A percentile compares a stretch with the other conserved stretches of the same genome.
phyloP scores from a whole-genome alignment of 2,113 vertebrate species.

The Poeciliopsis prolifica region DNA sequence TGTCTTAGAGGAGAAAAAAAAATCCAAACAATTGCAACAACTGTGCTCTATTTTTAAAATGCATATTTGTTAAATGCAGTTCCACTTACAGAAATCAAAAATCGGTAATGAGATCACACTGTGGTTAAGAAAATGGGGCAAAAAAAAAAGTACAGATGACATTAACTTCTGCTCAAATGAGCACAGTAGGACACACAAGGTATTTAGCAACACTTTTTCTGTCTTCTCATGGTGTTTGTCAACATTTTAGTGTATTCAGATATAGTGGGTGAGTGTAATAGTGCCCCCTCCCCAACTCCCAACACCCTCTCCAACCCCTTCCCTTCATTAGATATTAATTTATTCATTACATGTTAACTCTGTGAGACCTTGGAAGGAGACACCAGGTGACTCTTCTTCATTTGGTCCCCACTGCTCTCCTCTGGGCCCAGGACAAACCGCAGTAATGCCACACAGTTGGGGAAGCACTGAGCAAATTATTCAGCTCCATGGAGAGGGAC shows the following conservation, averaged over 20 bases:
- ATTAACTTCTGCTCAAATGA: constrained; percentile 70
- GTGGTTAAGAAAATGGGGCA: constrained; percentile 65
- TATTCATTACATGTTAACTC: constrained; percentile 86
- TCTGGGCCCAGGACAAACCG: constrained; percentile 69
- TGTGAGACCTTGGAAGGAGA: constrained; percentile 74
- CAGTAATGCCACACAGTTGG: constrained; percentile 77
- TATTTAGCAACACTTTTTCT: constrained; percentile 69
- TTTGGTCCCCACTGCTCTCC: constrained; percentile 75
- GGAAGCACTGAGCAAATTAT: constrained; percentile 76
- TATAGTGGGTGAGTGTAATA: constrained; percentile 55
- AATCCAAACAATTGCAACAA: constrained; percentile 9
- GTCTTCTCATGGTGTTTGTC: constrained; percentile 73
- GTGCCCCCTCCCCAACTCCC: background rate
- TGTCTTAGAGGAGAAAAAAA: constrained; percentile 16
- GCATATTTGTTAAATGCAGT: constrained; percentile 1
- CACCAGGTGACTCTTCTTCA: constrained; percentile 79
- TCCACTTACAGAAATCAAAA: constrained; percentile 36
- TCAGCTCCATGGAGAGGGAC: constrained; percentile 68
- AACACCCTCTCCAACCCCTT: constrained; percentile 13
- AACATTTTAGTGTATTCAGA: constrained; percentile 57
- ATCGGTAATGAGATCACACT: constrained; percentile 59
- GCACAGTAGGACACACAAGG: constrained; percentile 59
- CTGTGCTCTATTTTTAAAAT: constrained; percentile 25
- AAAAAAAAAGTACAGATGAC: constrained; percentile 67
- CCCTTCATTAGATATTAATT: constrained; percentile 83